phyloP scores from a whole-genome alignment of 2,888 invertebrate species.

The Drosophila austrosaltans region DNA sequence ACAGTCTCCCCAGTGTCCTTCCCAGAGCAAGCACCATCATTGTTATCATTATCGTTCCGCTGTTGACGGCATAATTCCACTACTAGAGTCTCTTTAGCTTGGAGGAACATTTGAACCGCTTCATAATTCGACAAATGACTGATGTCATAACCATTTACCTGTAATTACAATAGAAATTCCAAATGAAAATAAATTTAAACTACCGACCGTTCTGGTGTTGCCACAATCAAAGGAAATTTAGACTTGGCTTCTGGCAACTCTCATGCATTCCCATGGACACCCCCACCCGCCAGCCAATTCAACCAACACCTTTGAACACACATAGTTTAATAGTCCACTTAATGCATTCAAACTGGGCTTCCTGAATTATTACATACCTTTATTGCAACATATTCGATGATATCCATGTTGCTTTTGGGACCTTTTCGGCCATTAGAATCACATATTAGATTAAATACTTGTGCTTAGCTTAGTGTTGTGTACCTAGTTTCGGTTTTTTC shows the following conservation, averaged over 20 bases:
- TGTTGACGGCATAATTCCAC: constrained; percentile 85
- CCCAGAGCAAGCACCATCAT: not conserved
- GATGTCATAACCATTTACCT: constrained; percentile 87
- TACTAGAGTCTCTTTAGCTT: constrained; percentile 86
- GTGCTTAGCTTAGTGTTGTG: constrained; percentile 4
- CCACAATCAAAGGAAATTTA: not conserved
- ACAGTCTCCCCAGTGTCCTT: not conserved
- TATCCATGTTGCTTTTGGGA: constrained; percentile 30
- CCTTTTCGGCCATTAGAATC: constrained; percentile 20
- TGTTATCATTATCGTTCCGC: constrained; percentile 45
- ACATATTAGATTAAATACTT: constrained; percentile 29
- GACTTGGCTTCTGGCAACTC: constrained; percentile 2
- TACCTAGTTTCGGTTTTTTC: constrained; percentile 1
- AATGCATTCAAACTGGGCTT: not conserved
- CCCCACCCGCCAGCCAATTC: not conserved
- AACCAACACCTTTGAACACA: constrained; percentile 8
- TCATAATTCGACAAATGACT: constrained; percentile 86
- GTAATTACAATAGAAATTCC: constrained; percentile 50
- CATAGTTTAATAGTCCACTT: not conserved
- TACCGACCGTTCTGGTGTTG: not conserved
- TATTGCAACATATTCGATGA: constrained; percentile 70
- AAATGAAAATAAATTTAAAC: not conserved
- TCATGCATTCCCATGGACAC: constrained; percentile 5
- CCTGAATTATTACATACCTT: constrained; percentile 58
- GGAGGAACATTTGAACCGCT: constrained; percentile 86